Conservation (phyloP, 2,888 invertebrate genomes). For the Lottia gigantea region DNA sequence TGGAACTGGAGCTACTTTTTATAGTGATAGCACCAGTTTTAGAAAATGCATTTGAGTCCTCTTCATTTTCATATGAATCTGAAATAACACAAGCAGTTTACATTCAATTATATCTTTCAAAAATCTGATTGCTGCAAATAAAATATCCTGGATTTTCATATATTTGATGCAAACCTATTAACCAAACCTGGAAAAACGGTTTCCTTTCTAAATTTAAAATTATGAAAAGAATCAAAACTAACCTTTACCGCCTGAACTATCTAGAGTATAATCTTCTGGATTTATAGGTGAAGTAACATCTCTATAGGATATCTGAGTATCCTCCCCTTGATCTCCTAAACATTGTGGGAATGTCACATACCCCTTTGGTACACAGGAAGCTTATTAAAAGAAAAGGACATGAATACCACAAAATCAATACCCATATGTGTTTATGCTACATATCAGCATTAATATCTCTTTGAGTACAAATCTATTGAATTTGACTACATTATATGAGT, state of each 20-base stretch:
- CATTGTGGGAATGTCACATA: slow-evolving; percentile 55
- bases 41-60: slow-evolving; percentile 63
- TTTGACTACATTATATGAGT: no score
- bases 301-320: slow-evolving; percentile 46
- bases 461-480: no score
- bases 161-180: not conserved
- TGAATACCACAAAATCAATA: no score
- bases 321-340: slow-evolving; percentile 33
- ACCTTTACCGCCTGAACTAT: slow-evolving; percentile 56
- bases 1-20: slow-evolving; percentile 63
- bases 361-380: slow-evolving; percentile 51
- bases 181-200: no score
- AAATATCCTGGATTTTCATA: not conserved
- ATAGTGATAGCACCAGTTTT: slow-evolving; percentile 66
- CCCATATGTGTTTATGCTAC: no score
- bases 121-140: no score
- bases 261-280: slow-evolving; percentile 58
- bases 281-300: slow-evolving; percentile 65
- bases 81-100: slow-evolving; percentile 13
- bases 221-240: not conserved
- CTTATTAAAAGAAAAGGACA: slow-evolving; percentile 18
- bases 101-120: not conserved
- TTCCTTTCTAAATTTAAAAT: not conserved
- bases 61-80: slow-evolving; percentile 60
- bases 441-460: no score